Percentiles rank a stretch among this genome's conserved stretches.
Conservation (phyloP, 2,113 vertebrate genomes). For the Xiphophorus hellerii region DNA sequence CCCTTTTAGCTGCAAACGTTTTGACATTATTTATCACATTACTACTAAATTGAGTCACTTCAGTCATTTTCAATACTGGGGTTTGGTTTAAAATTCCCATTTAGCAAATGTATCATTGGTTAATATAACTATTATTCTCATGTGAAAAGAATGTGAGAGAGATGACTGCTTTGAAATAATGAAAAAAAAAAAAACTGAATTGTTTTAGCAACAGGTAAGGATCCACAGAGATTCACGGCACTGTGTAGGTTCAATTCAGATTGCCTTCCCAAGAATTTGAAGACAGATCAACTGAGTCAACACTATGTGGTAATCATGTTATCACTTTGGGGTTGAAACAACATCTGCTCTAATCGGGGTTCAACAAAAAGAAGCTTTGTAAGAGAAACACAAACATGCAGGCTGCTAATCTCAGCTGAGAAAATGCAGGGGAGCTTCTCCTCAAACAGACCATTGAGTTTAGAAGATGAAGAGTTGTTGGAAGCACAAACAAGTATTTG, state of each 20-base stretch:
- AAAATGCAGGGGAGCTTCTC: conserved; percentile 32
- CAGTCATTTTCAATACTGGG: too few relatives aligned
- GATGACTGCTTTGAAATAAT: background rate
- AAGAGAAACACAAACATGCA: conserved; percentile 12
- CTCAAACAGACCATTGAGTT: conserved; percentile 27
- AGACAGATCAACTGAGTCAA: conserved; percentile 40
- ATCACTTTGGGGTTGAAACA: conserved; percentile 27
- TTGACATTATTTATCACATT: background rate
- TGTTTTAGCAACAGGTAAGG: too few relatives aligned
- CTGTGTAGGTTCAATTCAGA: background rate
- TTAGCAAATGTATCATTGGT: background rate
- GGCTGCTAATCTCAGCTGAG: conserved; percentile 36
- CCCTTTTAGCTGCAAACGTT: background rate
- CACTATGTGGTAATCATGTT: conserved; percentile 37
- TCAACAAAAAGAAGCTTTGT: conserved; percentile 45
- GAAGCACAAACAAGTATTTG: conserved; percentile 28
- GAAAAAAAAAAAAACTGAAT: too few relatives aligned
- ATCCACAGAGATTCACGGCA: background rate
- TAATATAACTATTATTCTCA: background rate
- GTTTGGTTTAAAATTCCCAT: background rate
- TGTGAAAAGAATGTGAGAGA: background rate
- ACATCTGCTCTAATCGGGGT: conserved; percentile 29
- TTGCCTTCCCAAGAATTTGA: conserved; percentile 27
- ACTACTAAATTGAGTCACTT: background rate
- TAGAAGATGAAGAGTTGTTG: conserved; percentile 21